Evolutionary conservation across 2,797 vertebrate species (phyloP), one percentile per base, ranked within the genome.

Genomic region (Alouatta caraya): DNA sequence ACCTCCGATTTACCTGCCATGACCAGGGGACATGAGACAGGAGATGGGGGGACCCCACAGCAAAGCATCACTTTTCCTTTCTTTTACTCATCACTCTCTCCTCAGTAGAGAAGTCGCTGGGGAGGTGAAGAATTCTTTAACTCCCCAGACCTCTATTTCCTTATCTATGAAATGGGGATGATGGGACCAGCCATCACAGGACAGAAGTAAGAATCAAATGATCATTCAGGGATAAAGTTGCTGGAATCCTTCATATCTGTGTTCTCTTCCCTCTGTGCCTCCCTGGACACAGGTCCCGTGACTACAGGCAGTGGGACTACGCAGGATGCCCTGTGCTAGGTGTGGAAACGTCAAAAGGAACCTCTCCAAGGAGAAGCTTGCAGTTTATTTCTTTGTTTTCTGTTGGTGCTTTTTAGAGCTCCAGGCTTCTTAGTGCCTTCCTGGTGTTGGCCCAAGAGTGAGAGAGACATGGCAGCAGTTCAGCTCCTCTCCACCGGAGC

Each of bases 291-390:
- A 1, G 11, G 26, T 8, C 28, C 8, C 11, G 0, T n/a, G 39
- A 30, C 14, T 12, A 4, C 46, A n/a, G 57, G 5, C 5, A 24
- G 13, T 7, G 8, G 39, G 55, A 44, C 73, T 26, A 2, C 13
- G 28, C 24, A 48, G 92, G 12, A 46, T 44, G 55, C 33, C 14
- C 42, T 46, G 0, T 24, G 4, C 22, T 1, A 1, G 4, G 8
- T 75, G 8, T 50, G 5, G 52, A 37, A 13, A 21, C 0, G 0
- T 55, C 64, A 44, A 14, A 33, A 70, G 28, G 15, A 7, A 3
- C 19, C 2, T 33, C 30, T 22, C 44, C 2, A 2, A 13, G 48
- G 81, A 57, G 30, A 83, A 39, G 4, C 57, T 5, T 88, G 44
- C 26, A 4, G 0, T 59, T 1, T 30, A 1, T 8, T 59, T n/a